Conservation (phyloP, 2,113 vertebrate genomes). For the Larimichthys crocea region DNA sequence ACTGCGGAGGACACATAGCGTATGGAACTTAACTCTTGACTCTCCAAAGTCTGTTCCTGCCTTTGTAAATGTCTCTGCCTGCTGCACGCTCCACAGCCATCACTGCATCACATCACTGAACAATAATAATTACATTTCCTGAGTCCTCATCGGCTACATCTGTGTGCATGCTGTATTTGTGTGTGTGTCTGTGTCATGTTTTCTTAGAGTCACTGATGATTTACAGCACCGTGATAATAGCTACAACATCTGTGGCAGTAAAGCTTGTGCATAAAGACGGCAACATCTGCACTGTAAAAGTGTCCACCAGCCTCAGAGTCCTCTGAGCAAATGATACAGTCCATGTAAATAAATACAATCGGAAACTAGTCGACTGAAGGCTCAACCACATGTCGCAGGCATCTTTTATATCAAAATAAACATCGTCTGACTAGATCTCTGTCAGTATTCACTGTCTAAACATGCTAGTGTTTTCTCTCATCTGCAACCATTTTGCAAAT, state of each 20-base stretch:
- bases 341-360: conserved; percentile 49
- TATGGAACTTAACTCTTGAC: not conserved
- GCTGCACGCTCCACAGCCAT: conserved; percentile 7
- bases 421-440: not conserved
- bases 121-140: conserved; percentile 47
- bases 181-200: conserved; percentile 11
- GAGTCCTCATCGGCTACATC: conserved; percentile 10
- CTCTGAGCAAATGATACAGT: conserved; percentile 19
- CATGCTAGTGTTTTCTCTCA: not conserved
- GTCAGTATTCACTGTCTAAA: not conserved
- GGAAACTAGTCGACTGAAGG: conserved; percentile 4
- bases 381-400: not conserved
- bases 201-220: conserved; percentile 20
- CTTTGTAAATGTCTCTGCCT: conserved; percentile 15
- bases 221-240: conserved; percentile 38
- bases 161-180: not conserved
- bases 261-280: conserved; percentile 26
- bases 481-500: conserved; percentile 41
- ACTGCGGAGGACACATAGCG: not conserved
- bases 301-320: conserved; percentile 16
- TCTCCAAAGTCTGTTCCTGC: not conserved
- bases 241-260: conserved; percentile 58
- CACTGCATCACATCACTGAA: conserved; percentile 19
- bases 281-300: conserved; percentile 61
- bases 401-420: conserved; percentile 23